Conservation (phyloP, 2,797 vertebrate species). For the Hyperoplus immaculatus region DNA sequence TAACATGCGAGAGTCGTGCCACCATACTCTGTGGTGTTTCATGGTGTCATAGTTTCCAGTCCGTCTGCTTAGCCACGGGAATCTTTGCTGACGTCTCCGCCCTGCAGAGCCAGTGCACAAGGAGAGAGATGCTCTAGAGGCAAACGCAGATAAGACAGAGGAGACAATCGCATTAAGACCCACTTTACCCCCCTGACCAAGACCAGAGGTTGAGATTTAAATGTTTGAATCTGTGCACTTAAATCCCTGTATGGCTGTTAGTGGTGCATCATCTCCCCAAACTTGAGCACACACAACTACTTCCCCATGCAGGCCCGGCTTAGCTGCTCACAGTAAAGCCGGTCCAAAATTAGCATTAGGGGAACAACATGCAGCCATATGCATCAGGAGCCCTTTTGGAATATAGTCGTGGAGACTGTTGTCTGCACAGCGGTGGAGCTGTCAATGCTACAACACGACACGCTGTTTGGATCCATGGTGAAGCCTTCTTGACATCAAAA, state of each 20-base stretch:
- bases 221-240: constrained; percentile 46
- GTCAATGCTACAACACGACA: constrained; percentile 58
- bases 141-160: constrained; percentile 63
- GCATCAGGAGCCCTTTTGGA: constrained; percentile 24
- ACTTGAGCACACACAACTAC: constrained; percentile 29
- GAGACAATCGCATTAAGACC: constrained; percentile 75
- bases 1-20: not conserved
- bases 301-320: constrained; percentile 16
- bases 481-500: constrained; percentile 71
- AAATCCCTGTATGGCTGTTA: constrained; percentile 43
- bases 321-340: constrained; percentile 34
- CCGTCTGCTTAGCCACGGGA: constrained; percentile 46
- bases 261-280: constrained; percentile 33
- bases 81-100: constrained; percentile 58
- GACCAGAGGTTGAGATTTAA: constrained; percentile 73
- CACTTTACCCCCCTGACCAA: constrained; percentile 61
- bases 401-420: constrained; percentile 46
- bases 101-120: constrained; percentile 47
- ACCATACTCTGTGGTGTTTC: constrained; percentile 14
- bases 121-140: constrained; percentile 61
- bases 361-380: constrained; percentile 36
- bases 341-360: constrained; percentile 54
- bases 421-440: constrained; percentile 60
- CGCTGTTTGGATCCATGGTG: constrained; percentile 61
- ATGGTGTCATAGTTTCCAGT: constrained; percentile 34